Base-by-base conservation (phyloP, 2,888 invertebrate genomes). In the Eilema caniola region DNA sequence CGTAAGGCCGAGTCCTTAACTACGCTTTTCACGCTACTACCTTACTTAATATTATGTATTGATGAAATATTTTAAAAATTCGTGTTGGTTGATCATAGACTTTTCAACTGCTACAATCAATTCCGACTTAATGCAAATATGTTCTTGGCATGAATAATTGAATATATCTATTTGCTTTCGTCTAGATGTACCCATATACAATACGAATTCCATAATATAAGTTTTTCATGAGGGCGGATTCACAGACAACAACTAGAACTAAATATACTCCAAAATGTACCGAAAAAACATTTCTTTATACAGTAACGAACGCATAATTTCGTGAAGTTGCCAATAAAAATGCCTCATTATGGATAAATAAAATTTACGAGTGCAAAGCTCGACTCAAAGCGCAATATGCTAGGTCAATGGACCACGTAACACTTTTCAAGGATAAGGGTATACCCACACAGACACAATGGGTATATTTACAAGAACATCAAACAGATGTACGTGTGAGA, bases 321-420 rank as follows among this genome's bases (percentile, higher is more conserved):
- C 41, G 61, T 47, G n/a, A 47, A 8, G 33, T 66, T 37, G 25
- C 37, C 65, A 70, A 75, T 82, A 79, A 83, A n/a, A 64, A 73
- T 66, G 75, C 83, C 81, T 73, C 71, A 81, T 82, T 79, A 80
- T 83, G 77, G 70, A 67, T 76, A 71, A 72, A 83, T 80, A 76
- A 80, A 84, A 86, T 86, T 47, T 86, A 85, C 73, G 84, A 81
- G 84, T 77, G 83, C 83, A 81, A 82, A 79, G 80, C 78, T 84
- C 78, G 81, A 75, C 77, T 78, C 81, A 73, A 76, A 81, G 74
- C 80, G 83, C 81, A 80, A 79, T 83, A 79, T 69, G 74, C 71
- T 77, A 85, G 88, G 84, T 86, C 84, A 85, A 82, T 67, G 84
- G 68, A 79, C 88, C 84, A 84, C 82, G 84, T 83, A 83, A 82